Conservation (phyloP, 2,797 vertebrate species). For the Silurus aristotelis region DNA sequence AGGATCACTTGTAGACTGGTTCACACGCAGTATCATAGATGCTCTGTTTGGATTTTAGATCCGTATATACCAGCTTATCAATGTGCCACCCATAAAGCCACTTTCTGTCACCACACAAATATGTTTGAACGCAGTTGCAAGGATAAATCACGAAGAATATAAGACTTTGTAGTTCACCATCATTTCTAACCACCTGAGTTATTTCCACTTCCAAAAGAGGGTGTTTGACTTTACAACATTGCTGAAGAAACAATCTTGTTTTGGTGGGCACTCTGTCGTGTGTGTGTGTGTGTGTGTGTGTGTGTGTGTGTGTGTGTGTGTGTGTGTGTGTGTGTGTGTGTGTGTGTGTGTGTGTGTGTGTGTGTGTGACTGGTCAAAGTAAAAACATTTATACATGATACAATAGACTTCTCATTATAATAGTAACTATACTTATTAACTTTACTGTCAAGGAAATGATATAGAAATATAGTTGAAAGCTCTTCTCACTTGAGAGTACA, state of each 20-base stretch:
- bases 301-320: neutral
- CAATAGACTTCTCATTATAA: neutral
- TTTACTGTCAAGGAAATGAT: neutral
- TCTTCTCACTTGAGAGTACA: constrained; percentile 6
- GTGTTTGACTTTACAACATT: neutral
- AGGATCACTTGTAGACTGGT: neutral
- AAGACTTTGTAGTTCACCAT: neutral
- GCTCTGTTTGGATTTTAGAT: neutral
- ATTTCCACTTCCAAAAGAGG: neutral
- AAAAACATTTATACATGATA: neutral
- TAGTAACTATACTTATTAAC: neutral
- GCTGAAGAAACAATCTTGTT: neutral
- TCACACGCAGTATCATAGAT: neutral
- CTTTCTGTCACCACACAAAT: neutral
- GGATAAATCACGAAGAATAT: neutral
- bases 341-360: neutral
- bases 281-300: too few relatives aligned
- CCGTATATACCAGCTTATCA: neutral
- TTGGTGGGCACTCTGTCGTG: neutral
- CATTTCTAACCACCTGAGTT: neutral
- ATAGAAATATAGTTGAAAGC: neutral
- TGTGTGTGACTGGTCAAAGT: neutral
- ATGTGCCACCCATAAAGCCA: neutral
- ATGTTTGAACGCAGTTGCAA: neutral
- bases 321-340: neutral